Percentiles rank a stretch among this genome's conserved stretches.
Evolutionary conservation across 2,797 vertebrate species (phyloP).

Genomic region (Lithobates pipiens): DNA sequence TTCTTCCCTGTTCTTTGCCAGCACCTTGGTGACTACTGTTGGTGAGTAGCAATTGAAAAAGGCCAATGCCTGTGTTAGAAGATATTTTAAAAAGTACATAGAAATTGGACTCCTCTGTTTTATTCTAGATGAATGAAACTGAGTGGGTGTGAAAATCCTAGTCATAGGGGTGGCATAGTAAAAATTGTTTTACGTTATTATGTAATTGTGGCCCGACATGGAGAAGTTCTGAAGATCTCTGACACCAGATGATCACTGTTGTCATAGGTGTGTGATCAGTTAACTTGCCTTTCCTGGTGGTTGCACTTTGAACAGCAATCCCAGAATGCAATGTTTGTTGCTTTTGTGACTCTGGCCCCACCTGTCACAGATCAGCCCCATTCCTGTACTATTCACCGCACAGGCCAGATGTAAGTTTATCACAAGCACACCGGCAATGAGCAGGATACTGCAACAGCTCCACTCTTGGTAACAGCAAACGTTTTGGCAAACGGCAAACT

Average conservation of each 20-base stretch:
- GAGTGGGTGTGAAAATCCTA: too few species aligned
- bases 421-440: background rate
- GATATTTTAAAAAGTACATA: too few species aligned
- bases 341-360: background rate
- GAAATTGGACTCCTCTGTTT: too few species aligned
- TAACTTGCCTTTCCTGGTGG: background rate
- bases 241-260: too few species aligned
- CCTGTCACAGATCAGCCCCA: background rate
- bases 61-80: too few species aligned
- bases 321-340: background rate
- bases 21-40: conserved; percentile 90
- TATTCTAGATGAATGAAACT: too few species aligned
- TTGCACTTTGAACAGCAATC: background rate
- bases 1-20: conserved; percentile 90
- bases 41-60: conserved; percentile 76
- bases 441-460: background rate
- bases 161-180: too few species aligned
- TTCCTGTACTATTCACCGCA: background rate
- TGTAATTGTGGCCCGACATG: too few species aligned
- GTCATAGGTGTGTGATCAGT: background rate
- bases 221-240: too few species aligned
- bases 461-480: conserved; percentile 19
- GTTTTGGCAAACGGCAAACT: background rate
- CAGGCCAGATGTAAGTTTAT: background rate
- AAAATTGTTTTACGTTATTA: too few species aligned